These are phyloP conservation scores for Phyllostomus discolor DNA, from an alignment of 2,113 vertebrate genomes.

Conservation along the genomic window DNA sequence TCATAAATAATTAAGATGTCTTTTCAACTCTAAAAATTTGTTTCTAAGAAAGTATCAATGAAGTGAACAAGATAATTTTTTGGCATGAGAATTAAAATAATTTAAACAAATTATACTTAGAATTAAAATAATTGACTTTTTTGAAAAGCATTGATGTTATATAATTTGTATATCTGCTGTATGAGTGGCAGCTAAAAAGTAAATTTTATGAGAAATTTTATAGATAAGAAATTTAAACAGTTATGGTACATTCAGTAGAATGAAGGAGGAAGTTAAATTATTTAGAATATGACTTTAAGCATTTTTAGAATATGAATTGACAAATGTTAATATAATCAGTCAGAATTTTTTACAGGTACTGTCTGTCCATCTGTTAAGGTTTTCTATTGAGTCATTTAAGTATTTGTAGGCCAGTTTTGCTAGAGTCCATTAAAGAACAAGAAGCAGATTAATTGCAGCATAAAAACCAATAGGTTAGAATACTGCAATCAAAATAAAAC, in stretches of 20 bases:
- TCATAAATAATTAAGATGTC: constrained; percentile 12
- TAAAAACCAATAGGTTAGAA: background rate
- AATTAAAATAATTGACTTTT: background rate
- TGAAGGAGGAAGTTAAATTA: background rate
- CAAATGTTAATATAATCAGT: background rate
- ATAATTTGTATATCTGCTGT: background rate
- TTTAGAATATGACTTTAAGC: constrained; percentile 20
- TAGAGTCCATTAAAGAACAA: background rate
- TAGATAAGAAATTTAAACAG: background rate
- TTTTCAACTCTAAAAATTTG: background rate
- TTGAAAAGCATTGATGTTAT: background rate
- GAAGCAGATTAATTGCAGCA: background rate
- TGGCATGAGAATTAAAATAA: background rate
- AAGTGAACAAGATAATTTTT: background rate
- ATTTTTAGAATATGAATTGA: constrained; percentile 20
- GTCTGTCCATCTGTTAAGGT: constrained; percentile 16
- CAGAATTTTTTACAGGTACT: background rate
- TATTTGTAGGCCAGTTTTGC: constrained; percentile 39
- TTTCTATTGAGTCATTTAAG: constrained; percentile 13
- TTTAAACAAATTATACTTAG: background rate
- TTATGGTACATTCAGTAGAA: background rate
- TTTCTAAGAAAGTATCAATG: background rate
- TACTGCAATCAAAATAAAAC: background rate
- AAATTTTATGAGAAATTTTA: background rate
- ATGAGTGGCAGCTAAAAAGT: background rate